Evolutionary conservation across 2,797 vertebrate species (phyloP).

Genomic region (Pelodytes ibericus): DNA sequence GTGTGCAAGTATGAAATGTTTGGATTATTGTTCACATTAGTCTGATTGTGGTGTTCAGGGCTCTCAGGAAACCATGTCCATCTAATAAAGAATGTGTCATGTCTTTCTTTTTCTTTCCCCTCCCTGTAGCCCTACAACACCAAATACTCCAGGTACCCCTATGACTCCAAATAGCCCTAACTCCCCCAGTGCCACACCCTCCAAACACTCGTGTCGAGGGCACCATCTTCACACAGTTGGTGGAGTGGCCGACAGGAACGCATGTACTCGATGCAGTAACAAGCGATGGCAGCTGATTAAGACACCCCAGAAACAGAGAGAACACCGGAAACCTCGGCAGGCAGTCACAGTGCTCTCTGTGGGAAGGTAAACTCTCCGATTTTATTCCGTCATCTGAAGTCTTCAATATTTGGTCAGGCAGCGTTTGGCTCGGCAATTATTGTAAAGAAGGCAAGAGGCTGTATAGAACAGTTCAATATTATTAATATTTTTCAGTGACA

Average conservation of each 20-base stretch:
- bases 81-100: no score
- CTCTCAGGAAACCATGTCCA: no score
- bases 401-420: no score
- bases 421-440: no score
- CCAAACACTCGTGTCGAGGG: conserved; percentile 82
- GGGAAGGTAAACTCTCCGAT: conserved; percentile 77
- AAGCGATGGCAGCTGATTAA: conserved; percentile 90
- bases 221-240: conserved; percentile 93
- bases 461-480: no score
- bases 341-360: conserved; percentile 93
- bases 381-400: no score
- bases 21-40: no score
- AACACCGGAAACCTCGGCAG: conserved; percentile 70
- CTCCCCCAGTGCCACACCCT: conserved; percentile 67
- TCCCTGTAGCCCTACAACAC: conserved; percentile 71
- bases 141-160: conserved; percentile 74
- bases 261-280: conserved; percentile 88
- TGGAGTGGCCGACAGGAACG: conserved; percentile 79
- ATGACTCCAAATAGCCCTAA: conserved; percentile 68
- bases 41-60: no score
- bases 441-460: no score
- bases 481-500: no score
- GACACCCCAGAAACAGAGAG: conserved; percentile 69
- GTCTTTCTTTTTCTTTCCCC: conserved; percentile 40
- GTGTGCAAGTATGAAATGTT: no score